These are phyloP conservation scores for Prunella strophiata DNA, from an alignment of 2,797 vertebrate genomes.

Conservation along the genomic window DNA sequence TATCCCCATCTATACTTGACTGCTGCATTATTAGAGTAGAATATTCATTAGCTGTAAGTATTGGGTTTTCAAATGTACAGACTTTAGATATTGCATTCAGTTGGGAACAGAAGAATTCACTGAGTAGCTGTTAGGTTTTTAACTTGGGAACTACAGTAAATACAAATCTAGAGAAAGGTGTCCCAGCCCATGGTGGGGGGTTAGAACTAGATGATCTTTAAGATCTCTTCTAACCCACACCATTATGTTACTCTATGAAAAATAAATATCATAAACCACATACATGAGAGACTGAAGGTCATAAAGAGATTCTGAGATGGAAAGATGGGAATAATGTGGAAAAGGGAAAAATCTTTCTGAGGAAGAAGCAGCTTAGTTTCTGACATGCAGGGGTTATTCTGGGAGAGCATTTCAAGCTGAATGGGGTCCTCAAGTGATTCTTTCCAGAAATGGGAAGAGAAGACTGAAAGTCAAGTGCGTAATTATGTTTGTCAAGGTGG, in stretches of 20 bases:
- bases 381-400: not conserved
- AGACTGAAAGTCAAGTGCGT: not conserved
- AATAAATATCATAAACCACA: not conserved
- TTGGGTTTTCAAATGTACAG: not conserved
- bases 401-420: not conserved
- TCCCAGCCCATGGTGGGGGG: not conserved
- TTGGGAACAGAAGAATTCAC: not conserved
- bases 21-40: slow-evolving; percentile 85
- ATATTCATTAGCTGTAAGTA: slow-evolving; percentile 83
- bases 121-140: not conserved
- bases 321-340: not conserved
- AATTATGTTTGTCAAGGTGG: not conserved
- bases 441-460: not conserved
- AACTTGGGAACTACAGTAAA: not conserved
- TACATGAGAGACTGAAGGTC: not conserved
- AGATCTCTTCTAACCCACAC: not conserved
- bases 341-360: not conserved
- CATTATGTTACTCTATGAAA: not conserved
- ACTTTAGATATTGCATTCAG: not conserved
- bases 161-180: not conserved
- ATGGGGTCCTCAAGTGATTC: not conserved
- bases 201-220: not conserved
- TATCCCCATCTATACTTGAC: slow-evolving; percentile 83
- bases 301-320: not conserved
- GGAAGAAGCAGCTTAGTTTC: not conserved